A percentile compares a stretch with the other conserved stretches of the same genome.
phyloP scores from a whole-genome alignment of 2,797 vertebrate genomes.

The Pangasius mekongensis region DNA sequence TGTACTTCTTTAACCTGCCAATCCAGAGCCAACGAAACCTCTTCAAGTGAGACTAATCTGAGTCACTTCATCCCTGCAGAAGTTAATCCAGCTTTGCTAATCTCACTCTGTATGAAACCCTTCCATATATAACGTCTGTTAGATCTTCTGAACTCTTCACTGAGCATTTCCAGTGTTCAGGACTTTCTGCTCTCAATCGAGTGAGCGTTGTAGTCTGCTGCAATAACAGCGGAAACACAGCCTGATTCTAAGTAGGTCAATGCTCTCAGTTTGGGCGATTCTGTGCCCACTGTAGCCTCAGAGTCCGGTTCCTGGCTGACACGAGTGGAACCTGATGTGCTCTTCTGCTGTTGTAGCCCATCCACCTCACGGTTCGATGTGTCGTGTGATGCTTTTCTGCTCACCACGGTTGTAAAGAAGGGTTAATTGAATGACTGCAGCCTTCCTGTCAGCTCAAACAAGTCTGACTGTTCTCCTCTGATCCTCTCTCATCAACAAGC shows the following conservation, averaged over 20 bases:
- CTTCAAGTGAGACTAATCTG: background rate
- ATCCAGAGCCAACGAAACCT: background rate
- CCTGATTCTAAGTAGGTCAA: background rate
- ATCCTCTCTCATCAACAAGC: background rate
- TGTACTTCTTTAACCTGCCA: background rate
- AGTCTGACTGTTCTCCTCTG: background rate
- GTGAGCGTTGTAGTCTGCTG: background rate
- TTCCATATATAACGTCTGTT: background rate
- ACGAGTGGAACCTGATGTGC: background rate
- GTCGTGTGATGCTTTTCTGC: background rate
- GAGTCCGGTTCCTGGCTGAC: background rate
- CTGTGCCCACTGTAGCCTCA: background rate
- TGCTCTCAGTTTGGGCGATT: background rate
- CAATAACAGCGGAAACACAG: background rate
- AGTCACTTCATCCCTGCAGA: background rate
- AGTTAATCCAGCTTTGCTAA: background rate
- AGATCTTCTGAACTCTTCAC: background rate
- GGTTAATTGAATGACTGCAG: background rate
- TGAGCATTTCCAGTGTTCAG: background rate
- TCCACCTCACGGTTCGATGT: background rate
- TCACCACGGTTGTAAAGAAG: background rate
- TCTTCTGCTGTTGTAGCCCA: background rate
- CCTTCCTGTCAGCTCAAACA: background rate
- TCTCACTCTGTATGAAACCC: background rate
- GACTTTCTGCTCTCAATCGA: background rate